Evolutionary conservation across 1,140 invertebrate genomes (phyloP).

Genomic region (Antheraea pernyi): DNA sequence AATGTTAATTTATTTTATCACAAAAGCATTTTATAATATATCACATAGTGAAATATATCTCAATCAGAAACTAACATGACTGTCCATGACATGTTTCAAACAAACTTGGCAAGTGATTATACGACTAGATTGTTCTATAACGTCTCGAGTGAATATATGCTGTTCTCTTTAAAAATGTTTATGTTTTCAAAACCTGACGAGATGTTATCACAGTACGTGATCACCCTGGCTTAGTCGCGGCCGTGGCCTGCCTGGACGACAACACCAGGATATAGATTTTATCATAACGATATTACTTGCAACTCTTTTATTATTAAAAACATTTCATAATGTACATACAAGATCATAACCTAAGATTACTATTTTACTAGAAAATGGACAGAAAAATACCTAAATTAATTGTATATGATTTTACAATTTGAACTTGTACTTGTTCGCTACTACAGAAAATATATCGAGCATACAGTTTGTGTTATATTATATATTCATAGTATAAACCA

Average conservation of each 20-base stretch:
- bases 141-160: background rate
- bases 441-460: too few species aligned
- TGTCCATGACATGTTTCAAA: background rate
- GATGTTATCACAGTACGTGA: background rate
- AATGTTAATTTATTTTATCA: background rate
- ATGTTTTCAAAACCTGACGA: background rate
- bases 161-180: background rate
- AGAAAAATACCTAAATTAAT: background rate
- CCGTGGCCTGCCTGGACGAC: background rate
- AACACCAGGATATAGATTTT: conserved; percentile 13
- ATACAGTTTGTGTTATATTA: too few species aligned
- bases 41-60: background rate
- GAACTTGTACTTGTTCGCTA: too few species aligned
- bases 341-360: background rate
- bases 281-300: background rate
- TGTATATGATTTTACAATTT: background rate
- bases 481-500: too few species aligned
- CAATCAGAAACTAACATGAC: background rate
- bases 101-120: background rate
- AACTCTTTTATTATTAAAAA: background rate
- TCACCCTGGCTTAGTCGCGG: background rate
- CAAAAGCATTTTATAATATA: background rate
- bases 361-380: background rate
- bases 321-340: background rate
- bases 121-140: background rate